These are phyloP conservation scores for Arnoldichthys spilopterus DNA, from an alignment of 2,797 vertebrate genomes.

Conservation along the genomic window DNA sequence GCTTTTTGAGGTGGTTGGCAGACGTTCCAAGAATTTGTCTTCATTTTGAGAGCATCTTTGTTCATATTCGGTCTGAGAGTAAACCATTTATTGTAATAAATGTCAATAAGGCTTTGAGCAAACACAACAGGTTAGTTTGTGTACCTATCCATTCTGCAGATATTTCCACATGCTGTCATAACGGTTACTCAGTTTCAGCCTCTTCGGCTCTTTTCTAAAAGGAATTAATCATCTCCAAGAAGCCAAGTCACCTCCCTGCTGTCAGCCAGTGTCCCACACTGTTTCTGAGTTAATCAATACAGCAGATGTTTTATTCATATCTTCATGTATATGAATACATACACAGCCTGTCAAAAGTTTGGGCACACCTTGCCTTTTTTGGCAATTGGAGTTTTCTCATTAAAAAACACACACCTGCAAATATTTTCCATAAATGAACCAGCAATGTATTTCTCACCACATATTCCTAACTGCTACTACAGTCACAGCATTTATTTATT, in stretches of 20 bases:
- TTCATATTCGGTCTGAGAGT: constrained; percentile 67
- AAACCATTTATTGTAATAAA: constrained; percentile 69
- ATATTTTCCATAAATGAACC: too few relatives aligned
- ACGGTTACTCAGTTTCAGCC: constrained; percentile 36
- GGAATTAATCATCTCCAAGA: constrained; percentile 31
- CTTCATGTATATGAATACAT: constrained; percentile 11
- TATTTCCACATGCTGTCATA: constrained; percentile 28
- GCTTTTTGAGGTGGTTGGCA: constrained; percentile 59
- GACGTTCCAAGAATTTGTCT: constrained; percentile 70
- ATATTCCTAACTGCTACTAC: not conserved
- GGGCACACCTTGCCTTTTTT: not conserved
- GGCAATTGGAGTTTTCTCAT: not conserved
- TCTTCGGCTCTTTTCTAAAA: constrained; percentile 32
- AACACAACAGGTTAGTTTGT: constrained; percentile 57
- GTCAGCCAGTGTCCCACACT: constrained; percentile 1
- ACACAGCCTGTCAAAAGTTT: not conserved
- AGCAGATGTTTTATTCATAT: constrained; percentile 31
- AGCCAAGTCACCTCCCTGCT: constrained; percentile 1
- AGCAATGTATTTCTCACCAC: too few relatives aligned
- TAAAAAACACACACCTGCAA: not conserved
- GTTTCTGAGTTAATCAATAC: constrained; percentile 41
- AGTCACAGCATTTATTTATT: too few relatives aligned
- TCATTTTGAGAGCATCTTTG: constrained; percentile 68
- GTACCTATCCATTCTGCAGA: constrained; percentile 54
- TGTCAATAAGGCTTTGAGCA: constrained; percentile 55